Evolutionary conservation across 2,888 invertebrate genomes (phyloP).

Genomic region (Drosophila parthenogenetica): DNA sequence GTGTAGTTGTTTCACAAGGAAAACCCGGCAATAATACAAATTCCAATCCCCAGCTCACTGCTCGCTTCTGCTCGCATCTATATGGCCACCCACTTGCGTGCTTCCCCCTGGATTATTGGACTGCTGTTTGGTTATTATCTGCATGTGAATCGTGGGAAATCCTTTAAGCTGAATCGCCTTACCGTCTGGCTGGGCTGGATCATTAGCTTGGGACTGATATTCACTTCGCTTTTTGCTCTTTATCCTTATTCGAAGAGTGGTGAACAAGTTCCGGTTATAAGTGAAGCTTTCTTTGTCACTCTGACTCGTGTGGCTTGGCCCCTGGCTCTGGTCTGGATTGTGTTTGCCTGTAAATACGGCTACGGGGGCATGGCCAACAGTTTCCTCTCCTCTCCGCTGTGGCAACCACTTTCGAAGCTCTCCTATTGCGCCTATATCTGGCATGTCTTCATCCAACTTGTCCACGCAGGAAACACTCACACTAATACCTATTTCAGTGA

Average conservation of each 20-base stretch:
- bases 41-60: no score
- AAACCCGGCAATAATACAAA: no score
- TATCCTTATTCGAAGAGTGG: conserved; percentile 51
- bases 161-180: conserved; percentile 24
- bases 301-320: conserved; percentile 78
- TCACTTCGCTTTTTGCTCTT: conserved; percentile 63
- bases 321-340: conserved; percentile 74
- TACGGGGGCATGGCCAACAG: conserved; percentile 74
- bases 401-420: conserved; percentile 79
- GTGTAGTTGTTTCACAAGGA: not conserved
- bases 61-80: no score
- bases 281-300: conserved; percentile 73
- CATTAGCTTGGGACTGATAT: conserved; percentile 53
- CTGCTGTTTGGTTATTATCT: conserved; percentile 74
- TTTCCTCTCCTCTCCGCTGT: conserved; percentile 75
- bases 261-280: conserved; percentile 36
- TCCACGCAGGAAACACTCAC: conserved; percentile 52
- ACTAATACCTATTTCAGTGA: conserved; percentile 68
- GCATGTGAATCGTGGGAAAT: conserved; percentile 51
- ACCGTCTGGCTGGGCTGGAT: conserved; percentile 71
- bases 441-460: conserved; percentile 64
- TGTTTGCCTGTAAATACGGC: conserved; percentile 79
- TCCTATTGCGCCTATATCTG: conserved; percentile 77
- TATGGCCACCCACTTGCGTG: conserved; percentile 65
- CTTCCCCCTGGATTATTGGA: conserved; percentile 76